These are phyloP conservation scores for Troides aeacus DNA, from an alignment of 2,888 invertebrate species.

Conservation along the genomic window DNA sequence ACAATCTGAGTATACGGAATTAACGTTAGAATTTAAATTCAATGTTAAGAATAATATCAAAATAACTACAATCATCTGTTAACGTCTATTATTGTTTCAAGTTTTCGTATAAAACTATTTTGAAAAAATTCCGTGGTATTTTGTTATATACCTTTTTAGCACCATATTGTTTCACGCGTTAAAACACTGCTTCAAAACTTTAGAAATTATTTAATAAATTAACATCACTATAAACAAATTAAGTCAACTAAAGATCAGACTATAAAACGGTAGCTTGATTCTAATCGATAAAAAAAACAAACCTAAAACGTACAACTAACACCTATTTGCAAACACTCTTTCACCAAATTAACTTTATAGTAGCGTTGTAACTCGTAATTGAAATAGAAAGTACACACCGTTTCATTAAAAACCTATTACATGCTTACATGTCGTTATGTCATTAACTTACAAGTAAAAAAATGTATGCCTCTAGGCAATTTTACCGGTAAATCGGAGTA, in stretches of 20 bases:
- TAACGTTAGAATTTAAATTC: too few species aligned
- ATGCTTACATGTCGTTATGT: constrained; percentile 43
- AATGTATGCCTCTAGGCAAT: constrained; percentile 39
- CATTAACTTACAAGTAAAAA: constrained; percentile 41
- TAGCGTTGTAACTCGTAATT: constrained; percentile 46
- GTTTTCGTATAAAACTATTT: too few species aligned
- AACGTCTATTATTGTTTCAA: too few species aligned
- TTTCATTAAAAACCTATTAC: constrained; percentile 50
- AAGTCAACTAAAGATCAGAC: too few species aligned
- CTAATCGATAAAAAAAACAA: constrained; percentile 22
- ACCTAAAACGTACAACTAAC: constrained; percentile 19
- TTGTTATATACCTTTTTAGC: too few species aligned
- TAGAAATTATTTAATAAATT: too few species aligned
- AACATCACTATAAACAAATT: too few species aligned
- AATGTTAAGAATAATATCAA: too few species aligned
- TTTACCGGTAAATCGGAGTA: constrained; percentile 44
- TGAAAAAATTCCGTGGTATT: too few species aligned
- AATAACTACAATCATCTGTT: too few species aligned
- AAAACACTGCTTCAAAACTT: too few species aligned
- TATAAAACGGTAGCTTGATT: neutral
- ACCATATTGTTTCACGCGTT: too few species aligned
- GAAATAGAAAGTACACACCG: constrained; percentile 61
- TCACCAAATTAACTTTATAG: constrained; percentile 42
- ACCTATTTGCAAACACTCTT: constrained; percentile 37
- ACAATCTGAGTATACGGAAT: neutral